Evolutionary conservation across 2,888 invertebrate species (phyloP), one percentile per base, ranked within the genome.

Genomic region (Linnaemya tessellans): DNA sequence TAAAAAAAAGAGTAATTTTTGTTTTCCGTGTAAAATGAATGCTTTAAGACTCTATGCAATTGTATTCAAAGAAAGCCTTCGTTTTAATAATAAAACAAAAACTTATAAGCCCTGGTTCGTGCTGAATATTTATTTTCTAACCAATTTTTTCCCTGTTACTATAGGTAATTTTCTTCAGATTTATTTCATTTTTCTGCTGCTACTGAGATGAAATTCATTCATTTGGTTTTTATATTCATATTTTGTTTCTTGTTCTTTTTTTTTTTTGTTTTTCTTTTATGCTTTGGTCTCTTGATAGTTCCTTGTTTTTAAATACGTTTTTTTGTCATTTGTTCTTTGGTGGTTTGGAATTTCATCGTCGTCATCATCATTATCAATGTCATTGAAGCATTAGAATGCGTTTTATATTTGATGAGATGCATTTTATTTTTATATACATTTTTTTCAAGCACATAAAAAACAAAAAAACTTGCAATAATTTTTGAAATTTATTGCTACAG

Each of bases 311-410:
- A 15, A 2, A 15, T 7, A 7, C 4, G 9, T 35, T 68, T 30
- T 75, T 35, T 51, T 49, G 41, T 11, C 30, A 58, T 60, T 64
- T 43, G 38, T 65, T n/a, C n/a, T 58, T 74, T 70, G 75, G 18
- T 70, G 75, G 75, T 77, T 82, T 77, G 35, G 70, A 82, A 77
- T 82, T 82, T 82, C 75, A n/a, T 58, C 43, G 38, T 54, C 54
- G 20, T 60, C 80, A 62, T 62, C 74, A 74, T 67, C 41, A 41
- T 81, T 75, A 62, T 81, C 75, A 65, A 25, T 82, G 64, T 70
- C 81, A 82, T 64, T 70, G 81, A 70, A 46, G 56, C 75, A 70
- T 82, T 82, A 70, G 70, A 70, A 70, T 82, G 81, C 81, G 75
- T 77, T 82, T 68, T 70, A 56, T 56, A 56, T 70, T 70, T 70